Percentiles rank a stretch among this genome's conserved stretches.
These are phyloP conservation scores for Nezara viridula DNA, from an alignment of 2,888 invertebrate species.

Conservation along the genomic window DNA sequence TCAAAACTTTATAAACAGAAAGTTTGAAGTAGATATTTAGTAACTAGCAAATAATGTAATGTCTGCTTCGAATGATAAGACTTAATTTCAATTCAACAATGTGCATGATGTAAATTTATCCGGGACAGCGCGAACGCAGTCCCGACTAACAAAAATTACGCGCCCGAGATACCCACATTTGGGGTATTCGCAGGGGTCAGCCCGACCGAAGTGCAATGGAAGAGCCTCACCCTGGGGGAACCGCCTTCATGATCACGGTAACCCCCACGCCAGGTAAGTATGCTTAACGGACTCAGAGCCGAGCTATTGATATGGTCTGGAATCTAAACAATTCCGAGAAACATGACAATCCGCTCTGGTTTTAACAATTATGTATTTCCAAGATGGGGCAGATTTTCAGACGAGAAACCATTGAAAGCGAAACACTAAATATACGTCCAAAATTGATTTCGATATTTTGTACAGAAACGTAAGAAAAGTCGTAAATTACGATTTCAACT, in stretches of 20 bases:
- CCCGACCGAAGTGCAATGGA: conserved; percentile 48
- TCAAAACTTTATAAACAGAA: too few relatives aligned
- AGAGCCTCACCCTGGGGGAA: conserved; percentile 52
- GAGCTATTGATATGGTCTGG: neutral
- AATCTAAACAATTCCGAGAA: neutral
- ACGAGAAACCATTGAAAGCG: neutral
- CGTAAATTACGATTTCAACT: neutral
- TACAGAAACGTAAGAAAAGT: neutral
- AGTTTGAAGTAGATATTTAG: too few relatives aligned
- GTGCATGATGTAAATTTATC: neutral
- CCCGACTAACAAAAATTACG: conserved; percentile 40
- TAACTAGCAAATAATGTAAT: too few relatives aligned
- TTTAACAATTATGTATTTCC: neutral
- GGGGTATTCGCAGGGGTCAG: conserved; percentile 47
- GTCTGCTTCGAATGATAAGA: too few relatives aligned
- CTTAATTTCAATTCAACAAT: too few relatives aligned
- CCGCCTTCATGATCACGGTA: conserved; percentile 50
- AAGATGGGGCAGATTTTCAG: neutral
- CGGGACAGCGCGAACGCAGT: conserved; percentile 38
- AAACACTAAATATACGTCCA: neutral
- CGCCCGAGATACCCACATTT: conserved; percentile 39
- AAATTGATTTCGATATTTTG: neutral
- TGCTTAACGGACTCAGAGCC: neutral
- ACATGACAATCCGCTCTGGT: accelerated
- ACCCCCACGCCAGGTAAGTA: conserved; percentile 42